Conservation (phyloP, 2,888 invertebrate species). For the Germaria angustata region DNA sequence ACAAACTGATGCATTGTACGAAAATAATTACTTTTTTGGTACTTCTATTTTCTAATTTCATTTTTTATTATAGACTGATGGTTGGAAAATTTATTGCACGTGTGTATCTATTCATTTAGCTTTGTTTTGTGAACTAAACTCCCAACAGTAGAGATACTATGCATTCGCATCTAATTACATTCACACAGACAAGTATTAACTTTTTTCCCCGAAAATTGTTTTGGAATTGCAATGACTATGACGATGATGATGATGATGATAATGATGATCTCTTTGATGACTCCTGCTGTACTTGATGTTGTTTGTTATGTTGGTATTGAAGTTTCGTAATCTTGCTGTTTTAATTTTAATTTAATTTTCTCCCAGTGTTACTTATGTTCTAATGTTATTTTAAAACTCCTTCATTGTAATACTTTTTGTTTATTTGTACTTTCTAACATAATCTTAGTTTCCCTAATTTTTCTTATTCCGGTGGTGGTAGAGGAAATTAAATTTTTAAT, state of each 20-base stretch:
- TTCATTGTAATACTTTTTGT: conserved; percentile 28
- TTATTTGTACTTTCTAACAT: no score
- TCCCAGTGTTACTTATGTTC: conserved; percentile 25
- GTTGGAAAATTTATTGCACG: neutral
- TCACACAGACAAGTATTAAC: neutral
- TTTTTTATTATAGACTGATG: neutral
- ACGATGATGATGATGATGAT: neutral
- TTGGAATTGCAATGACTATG: neutral
- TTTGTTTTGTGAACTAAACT: neutral
- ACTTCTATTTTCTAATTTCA: no score
- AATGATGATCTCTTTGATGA: neutral
- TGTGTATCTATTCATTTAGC: no score
- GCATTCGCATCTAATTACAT: neutral
- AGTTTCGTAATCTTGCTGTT: conserved; percentile 35
- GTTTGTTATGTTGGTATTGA: neutral
- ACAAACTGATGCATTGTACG: no score
- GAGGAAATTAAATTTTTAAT: no score
- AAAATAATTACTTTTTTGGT: no score
- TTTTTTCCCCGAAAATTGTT: neutral
- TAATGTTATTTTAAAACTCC: conserved; percentile 16
- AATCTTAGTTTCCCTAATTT: no score
- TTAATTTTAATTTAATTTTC: conserved; percentile 27
- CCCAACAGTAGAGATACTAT: neutral
- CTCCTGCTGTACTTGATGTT: no score
- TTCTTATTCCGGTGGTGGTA: no score